Percentiles rank a stretch among this genome's conserved stretches.
Evolutionary conservation across 2,113 vertebrate genomes (phyloP).

Genomic region (Heterochromis multidens): DNA sequence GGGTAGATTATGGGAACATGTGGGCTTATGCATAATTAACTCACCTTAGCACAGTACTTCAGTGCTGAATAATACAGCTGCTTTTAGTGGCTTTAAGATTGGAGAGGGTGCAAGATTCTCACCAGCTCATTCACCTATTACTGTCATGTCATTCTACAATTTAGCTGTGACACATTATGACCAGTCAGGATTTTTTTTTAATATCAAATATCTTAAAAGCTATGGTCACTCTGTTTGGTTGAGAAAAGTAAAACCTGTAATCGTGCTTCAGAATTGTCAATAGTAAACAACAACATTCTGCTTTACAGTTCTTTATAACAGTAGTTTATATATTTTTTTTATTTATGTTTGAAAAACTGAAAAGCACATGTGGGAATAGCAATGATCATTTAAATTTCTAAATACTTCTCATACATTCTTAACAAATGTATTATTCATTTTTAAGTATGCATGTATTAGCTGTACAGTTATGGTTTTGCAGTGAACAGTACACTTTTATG

Average conservation of each 20-base stretch:
- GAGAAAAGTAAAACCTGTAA: not conserved
- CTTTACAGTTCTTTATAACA: not conserved
- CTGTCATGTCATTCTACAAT: not conserved
- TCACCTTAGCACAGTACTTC: conserved; percentile 40
- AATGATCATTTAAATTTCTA: not conserved
- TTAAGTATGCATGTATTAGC: not conserved
- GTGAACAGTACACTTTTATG: not conserved
- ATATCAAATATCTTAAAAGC: not conserved
- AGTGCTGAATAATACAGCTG: conserved; percentile 73
- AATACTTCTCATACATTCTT: not conserved
- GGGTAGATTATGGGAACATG: conserved; percentile 75
- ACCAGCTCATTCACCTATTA: conserved; percentile 1
- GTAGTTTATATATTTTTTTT: fast-evolving
- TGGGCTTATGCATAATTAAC: conserved; percentile 76
- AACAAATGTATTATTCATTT: not conserved
- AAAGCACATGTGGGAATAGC: not conserved
- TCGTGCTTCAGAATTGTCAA: not conserved
- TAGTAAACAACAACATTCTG: not conserved
- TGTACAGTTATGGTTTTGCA: not conserved
- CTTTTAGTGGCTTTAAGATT: conserved; percentile 64
- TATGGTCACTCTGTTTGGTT: not conserved
- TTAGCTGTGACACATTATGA: not conserved
- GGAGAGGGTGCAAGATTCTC: conserved; percentile 46
- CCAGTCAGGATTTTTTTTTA: fast-evolving
- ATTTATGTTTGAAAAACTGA: not conserved